A percentile compares a stretch with the other conserved stretches of the same genome.
phyloP scores from a whole-genome alignment of 2,113 vertebrate genomes.

The Proteles cristata region DNA sequence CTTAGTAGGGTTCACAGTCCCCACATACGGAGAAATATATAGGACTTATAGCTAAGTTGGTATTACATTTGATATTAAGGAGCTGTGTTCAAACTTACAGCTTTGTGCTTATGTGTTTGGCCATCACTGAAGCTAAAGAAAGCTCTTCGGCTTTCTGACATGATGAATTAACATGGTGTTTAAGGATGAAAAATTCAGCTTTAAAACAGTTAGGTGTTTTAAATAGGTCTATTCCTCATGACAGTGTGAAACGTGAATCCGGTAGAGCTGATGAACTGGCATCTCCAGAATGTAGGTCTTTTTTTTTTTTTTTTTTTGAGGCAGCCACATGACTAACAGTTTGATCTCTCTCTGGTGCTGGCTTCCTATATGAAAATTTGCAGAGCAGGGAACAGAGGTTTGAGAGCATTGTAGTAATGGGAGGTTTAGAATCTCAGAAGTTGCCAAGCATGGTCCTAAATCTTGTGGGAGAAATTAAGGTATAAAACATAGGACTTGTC shows the following conservation, averaged over 20 bases:
- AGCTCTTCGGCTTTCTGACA: background rate
- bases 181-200: background rate
- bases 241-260: background rate
- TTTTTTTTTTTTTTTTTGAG: background rate
- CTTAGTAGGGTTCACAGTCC: background rate
- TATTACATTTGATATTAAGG: background rate
- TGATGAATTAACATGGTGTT: background rate
- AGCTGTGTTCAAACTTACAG: background rate
- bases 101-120: background rate
- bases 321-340: background rate
- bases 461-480: conserved; percentile 12
- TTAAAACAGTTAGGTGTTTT: background rate
- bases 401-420: background rate
- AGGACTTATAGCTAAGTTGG: background rate
- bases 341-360: background rate
- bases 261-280: background rate
- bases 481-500: background rate
- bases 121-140: background rate
- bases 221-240: background rate
- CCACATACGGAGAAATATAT: background rate
- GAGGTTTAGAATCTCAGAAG: background rate
- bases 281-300: background rate
- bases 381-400: background rate
- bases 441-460: background rate
- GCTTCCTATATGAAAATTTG: conserved; percentile 9